phyloP scores from a whole-genome alignment of 2,113 vertebrate genomes.

The Muscicapa adusta region DNA sequence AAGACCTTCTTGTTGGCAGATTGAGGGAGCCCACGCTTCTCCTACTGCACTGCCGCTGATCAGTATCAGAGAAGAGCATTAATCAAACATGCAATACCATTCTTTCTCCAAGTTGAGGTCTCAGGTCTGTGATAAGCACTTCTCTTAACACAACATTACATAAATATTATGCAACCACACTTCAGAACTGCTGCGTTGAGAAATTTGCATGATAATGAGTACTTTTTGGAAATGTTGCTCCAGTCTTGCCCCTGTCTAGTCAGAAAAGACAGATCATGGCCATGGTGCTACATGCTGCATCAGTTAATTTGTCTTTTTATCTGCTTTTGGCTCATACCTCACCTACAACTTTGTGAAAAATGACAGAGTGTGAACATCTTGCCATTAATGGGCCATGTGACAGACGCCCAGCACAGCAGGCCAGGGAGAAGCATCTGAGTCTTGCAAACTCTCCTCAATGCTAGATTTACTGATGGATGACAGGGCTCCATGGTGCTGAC shows the following conservation, averaged over 20 bases:
- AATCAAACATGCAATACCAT: not conserved
- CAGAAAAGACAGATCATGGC: not conserved
- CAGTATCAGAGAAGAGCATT: not conserved
- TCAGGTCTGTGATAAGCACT: not conserved
- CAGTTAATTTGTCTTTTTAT: constrained; percentile 13
- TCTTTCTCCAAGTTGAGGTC: constrained; percentile 7
- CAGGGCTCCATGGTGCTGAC: not conserved
- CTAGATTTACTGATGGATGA: constrained; percentile 8
- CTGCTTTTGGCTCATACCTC: constrained; percentile 25
- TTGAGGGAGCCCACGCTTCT: constrained; percentile 53
- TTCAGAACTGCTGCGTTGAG: not conserved
- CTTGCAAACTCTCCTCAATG: not conserved
- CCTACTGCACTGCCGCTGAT: constrained; percentile 13
- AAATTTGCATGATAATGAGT: not conserved
- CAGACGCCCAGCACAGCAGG: constrained; percentile 39
- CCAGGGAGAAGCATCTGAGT: not conserved
- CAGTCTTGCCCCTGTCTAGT: not conserved
- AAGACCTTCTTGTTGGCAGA: constrained; percentile 42
- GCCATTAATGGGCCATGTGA: constrained; percentile 34
- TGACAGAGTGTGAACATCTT: constrained; percentile 14
- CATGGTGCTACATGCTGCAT: not conserved
- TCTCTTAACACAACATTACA: constrained; percentile 5
- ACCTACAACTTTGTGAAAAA: constrained; percentile 31
- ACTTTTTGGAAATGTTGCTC: not conserved
- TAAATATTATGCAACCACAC: constrained; percentile 10